phyloP scores from a whole-genome alignment of 2,888 invertebrate genomes.

The Andrena flavipes region DNA sequence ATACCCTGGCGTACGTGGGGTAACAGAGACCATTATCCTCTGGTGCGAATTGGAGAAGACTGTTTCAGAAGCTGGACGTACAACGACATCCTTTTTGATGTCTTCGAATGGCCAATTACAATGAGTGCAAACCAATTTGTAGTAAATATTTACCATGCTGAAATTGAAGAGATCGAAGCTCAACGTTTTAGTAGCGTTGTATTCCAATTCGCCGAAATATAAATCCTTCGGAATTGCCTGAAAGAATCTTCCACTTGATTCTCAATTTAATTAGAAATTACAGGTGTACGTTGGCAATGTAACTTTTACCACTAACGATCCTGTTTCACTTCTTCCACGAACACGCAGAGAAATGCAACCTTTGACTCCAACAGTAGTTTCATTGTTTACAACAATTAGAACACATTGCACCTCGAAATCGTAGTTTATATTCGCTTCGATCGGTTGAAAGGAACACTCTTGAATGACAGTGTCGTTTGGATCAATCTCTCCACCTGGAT shows the following conservation, averaged over 20 bases:
- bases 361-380: conserved; percentile 33
- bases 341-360: conserved; percentile 37
- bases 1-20: conserved; percentile 76
- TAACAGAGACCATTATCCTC: conserved; percentile 76
- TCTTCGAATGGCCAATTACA: conserved; percentile 60
- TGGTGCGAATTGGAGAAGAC: conserved; percentile 77
- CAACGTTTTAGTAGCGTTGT: conserved; percentile 70
- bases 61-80: conserved; percentile 73
- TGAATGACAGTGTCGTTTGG: conserved; percentile 56
- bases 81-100: conserved; percentile 64
- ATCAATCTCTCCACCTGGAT: conserved; percentile 41
- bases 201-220: conserved; percentile 77
- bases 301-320: conserved; percentile 50
- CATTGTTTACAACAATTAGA: conserved; percentile 28
- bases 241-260: not conserved
- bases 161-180: conserved; percentile 84
- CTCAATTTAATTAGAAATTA: not conserved
- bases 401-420: conserved; percentile 58
- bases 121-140: conserved; percentile 72
- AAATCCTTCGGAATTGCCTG: conserved; percentile 82
- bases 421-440: conserved; percentile 37
- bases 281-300: not conserved
- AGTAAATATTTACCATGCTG: conserved; percentile 82
- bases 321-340: conserved; percentile 52
- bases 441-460: conserved; percentile 55